Conservation (phyloP, 2,797 vertebrate species). For the Lithobates sylvaticus region DNA sequence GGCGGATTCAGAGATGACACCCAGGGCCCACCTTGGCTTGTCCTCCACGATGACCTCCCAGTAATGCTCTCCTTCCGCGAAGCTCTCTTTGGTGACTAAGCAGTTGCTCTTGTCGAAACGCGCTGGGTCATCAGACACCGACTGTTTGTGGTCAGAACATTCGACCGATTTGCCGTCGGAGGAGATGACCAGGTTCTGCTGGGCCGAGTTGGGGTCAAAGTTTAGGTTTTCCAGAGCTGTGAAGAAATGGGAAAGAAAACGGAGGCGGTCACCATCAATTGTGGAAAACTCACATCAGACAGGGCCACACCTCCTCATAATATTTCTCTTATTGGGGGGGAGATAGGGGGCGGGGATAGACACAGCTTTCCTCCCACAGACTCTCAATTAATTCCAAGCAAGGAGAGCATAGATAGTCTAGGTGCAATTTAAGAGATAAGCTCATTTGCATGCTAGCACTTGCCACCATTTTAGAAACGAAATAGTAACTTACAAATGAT, state of each 20-base stretch:
- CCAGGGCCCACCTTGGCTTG: slow-evolving; percentile 72
- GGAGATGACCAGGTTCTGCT: slow-evolving; percentile 71
- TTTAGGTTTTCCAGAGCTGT: slow-evolving; percentile 69
- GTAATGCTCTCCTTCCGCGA: slow-evolving; percentile 71
- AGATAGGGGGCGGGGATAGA: too few relatives aligned
- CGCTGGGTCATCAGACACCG: slow-evolving; percentile 61
- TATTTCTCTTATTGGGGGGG: too few relatives aligned
- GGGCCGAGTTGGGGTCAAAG: slow-evolving; percentile 70
- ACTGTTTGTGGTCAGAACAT: slow-evolving; percentile 70
- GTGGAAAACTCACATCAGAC: too few relatives aligned
- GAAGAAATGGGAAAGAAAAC: neutral
- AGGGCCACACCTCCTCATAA: too few relatives aligned
- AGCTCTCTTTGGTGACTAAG: slow-evolving; percentile 68
- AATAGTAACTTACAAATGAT: too few relatives aligned
- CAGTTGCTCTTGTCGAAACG: slow-evolving; percentile 75
- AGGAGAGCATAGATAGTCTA: too few relatives aligned
- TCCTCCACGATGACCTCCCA: slow-evolving; percentile 76
- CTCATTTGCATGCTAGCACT: too few relatives aligned
- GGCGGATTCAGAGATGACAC: slow-evolving; percentile 67
- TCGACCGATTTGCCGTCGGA: slow-evolving; percentile 66
- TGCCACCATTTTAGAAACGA: too few relatives aligned
- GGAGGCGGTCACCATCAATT: too few relatives aligned
- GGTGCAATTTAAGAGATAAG: too few relatives aligned
- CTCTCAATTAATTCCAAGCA: too few relatives aligned
- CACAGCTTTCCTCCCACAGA: too few relatives aligned